phyloP scores from a whole-genome alignment of 2,797 vertebrate genomes.

The Chelonia mydas region DNA sequence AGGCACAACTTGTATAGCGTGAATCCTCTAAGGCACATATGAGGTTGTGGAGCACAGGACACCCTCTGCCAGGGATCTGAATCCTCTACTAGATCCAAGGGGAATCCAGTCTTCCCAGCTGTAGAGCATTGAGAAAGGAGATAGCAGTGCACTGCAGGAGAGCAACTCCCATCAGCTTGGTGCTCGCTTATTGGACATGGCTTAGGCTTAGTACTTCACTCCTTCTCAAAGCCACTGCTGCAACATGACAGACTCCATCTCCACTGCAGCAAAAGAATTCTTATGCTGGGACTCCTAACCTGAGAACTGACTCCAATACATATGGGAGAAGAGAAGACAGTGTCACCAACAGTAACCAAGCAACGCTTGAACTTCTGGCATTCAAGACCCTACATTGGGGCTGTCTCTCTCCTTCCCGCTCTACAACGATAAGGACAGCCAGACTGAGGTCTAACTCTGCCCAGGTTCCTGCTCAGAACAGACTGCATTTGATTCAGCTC shows the following conservation, averaged over 20 bases:
- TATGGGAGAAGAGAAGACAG: background rate
- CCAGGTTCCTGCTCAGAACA: slow-evolving; percentile 12
- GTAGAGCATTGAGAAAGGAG: slow-evolving; percentile 66
- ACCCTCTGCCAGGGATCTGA: slow-evolving; percentile 48
- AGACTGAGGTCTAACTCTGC: background rate
- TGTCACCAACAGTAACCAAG: slow-evolving; percentile 10
- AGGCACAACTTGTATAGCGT: slow-evolving; percentile 77
- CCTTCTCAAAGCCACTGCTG: slow-evolving; percentile 47
- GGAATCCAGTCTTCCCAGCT: slow-evolving; percentile 74
- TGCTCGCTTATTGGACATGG: slow-evolving; percentile 47
- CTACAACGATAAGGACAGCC: rapidly evolving
- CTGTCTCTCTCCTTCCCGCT: slow-evolving; percentile 12
- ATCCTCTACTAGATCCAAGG: slow-evolving; percentile 65
- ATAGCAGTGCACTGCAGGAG: slow-evolving; percentile 61
- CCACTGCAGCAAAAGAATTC: slow-evolving; percentile 19
- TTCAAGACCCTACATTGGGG: slow-evolving; percentile 32
- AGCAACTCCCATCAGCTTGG: slow-evolving; percentile 53
- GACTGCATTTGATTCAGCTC: slow-evolving; percentile 22
- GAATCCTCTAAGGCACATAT: slow-evolving; percentile 81
- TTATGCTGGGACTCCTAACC: slow-evolving; percentile 22
- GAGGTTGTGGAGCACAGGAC: slow-evolving; percentile 40
- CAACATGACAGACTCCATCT: slow-evolving; percentile 27
- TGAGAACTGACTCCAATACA: slow-evolving; percentile 6
- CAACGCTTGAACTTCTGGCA: background rate
- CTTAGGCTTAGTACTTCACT: slow-evolving; percentile 37